A percentile compares a stretch with the other conserved stretches of the same genome.
Evolutionary conservation across 1,140 invertebrate species (phyloP).

Genomic region (Thalassaphorura encarpata): DNA sequence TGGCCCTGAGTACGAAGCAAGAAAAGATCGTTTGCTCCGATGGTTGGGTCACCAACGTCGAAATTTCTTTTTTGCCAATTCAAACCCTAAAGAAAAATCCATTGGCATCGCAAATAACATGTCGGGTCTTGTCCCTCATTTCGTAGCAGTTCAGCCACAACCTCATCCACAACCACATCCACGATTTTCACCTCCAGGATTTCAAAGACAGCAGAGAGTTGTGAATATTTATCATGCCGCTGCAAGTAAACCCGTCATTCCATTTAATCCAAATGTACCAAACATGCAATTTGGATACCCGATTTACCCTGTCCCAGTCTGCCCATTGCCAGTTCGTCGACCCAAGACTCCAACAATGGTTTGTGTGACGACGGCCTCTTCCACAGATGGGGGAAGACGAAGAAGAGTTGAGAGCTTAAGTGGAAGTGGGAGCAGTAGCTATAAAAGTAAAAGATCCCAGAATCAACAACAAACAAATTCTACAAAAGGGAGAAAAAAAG

Average conservation of each 20-base stretch:
- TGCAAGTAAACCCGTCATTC: too few species aligned
- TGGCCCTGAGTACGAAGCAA: conserved; percentile 24
- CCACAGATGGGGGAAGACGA: background rate
- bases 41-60: conserved; percentile 28
- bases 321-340: background rate
- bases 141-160: conserved; percentile 8
- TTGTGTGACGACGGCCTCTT: background rate
- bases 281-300: background rate
- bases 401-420: background rate
- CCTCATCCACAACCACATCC: conserved; percentile 4
- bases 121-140: background rate
- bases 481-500: background rate
- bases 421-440: background rate
- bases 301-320: conserved; percentile 5
- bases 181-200: too few species aligned
- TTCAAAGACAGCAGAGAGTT: too few species aligned
- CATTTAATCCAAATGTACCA: background rate
- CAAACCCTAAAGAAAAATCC: background rate
- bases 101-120: background rate
- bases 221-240: too few species aligned
- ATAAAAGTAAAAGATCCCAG: background rate
- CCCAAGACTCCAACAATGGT: background rate
- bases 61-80: conserved; percentile 3
- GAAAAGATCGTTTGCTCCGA: conserved; percentile 25
- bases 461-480: background rate